Evolutionary conservation across 2,113 vertebrate species (phyloP).

Genomic region (Peromyscus californicus): DNA sequence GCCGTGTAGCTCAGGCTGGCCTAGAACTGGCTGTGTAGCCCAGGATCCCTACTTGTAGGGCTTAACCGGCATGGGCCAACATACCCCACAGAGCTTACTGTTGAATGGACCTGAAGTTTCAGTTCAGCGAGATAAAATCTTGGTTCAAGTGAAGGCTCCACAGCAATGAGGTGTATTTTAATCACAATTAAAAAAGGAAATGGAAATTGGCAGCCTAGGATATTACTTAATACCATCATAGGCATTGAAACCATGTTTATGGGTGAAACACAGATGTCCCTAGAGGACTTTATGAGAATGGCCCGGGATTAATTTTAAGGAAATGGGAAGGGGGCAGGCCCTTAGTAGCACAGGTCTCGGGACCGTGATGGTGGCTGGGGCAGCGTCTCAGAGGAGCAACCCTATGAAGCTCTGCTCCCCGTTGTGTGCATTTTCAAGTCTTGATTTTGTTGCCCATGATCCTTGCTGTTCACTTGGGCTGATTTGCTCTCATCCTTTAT

Average conservation of each 20-base stretch:
- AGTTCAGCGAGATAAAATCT: not conserved
- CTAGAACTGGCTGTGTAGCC: not conserved
- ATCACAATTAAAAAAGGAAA: not conserved
- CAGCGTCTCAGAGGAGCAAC: not conserved
- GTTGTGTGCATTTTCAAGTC: not conserved
- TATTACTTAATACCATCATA: not conserved
- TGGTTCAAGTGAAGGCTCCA: not conserved
- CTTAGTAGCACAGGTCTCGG: not conserved
- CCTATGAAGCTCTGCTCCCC: not conserved
- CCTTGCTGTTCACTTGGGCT: not conserved
- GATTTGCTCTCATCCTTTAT: slow-evolving; percentile 28
- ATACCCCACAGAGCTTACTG: not conserved
- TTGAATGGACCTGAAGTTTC: not conserved
- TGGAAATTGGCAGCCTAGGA: not conserved
- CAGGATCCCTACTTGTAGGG: not conserved
- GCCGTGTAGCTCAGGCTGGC: not conserved
- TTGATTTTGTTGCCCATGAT: slow-evolving; percentile 32
- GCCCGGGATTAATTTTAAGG: not conserved
- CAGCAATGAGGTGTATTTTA: not conserved
- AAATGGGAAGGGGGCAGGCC: not conserved
- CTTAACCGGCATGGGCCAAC: not conserved
- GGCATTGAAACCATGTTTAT: not conserved
- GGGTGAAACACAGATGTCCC: not conserved
- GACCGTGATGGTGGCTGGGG: not conserved
- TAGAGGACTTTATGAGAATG: slow-evolving; percentile 9